Conservation (phyloP, 1,140 invertebrate species). For the Pseudoatta argentina region DNA sequence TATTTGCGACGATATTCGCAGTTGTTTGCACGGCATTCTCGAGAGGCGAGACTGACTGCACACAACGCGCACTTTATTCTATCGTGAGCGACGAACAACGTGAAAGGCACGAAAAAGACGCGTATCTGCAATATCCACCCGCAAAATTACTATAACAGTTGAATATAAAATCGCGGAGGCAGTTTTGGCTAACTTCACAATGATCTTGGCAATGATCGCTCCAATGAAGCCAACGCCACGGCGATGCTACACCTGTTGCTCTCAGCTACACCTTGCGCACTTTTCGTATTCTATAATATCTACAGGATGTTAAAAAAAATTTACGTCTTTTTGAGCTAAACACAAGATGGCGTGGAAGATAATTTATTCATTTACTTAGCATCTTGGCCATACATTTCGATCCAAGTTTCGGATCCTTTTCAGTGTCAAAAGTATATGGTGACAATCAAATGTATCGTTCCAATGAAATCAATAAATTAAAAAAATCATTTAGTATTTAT, state of each 20-base stretch:
- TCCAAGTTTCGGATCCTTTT: too few relatives aligned
- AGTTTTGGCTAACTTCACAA: background rate
- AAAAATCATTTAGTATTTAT: too few relatives aligned
- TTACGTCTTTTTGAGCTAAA: too few relatives aligned
- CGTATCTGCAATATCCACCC: background rate
- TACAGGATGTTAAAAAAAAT: too few relatives aligned
- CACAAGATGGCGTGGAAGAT: too few relatives aligned
- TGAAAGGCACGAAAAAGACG: background rate
- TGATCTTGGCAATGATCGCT: background rate
- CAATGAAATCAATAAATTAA: too few relatives aligned
- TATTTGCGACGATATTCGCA: background rate
- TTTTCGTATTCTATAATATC: background rate
- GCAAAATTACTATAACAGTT: background rate
- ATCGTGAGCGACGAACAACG: background rate
- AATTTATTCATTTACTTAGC: too few relatives aligned
- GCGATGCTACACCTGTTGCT: conserved; percentile 11
- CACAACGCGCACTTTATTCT: background rate
- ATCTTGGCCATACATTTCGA: too few relatives aligned
- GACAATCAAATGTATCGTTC: too few relatives aligned
- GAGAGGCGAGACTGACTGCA: background rate
- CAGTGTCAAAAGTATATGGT: too few relatives aligned
- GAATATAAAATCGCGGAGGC: background rate
- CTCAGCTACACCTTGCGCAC: background rate
- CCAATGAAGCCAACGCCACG: background rate
- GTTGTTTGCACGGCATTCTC: conserved; percentile 12